Base-by-base conservation (phyloP, 2,888 invertebrate genomes). In the Meloe dianella region DNA sequence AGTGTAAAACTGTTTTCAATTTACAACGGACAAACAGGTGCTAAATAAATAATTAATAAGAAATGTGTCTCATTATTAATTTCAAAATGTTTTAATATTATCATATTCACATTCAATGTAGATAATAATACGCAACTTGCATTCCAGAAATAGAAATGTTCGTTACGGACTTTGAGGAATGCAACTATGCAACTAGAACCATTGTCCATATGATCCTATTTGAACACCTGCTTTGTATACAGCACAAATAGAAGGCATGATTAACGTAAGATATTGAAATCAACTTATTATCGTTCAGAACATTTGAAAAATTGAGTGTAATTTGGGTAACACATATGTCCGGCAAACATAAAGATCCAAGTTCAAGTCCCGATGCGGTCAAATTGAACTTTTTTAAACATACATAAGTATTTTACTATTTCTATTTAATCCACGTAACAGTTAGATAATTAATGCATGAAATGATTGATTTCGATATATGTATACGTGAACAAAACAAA, bases 131-230 rank as follows among this genome's bases (percentile, higher is more conserved):
- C 20, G 47, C 47, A 47, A 47, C 20, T 20, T 47, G 20, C 47
- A 20, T 47, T 47, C 20, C 10, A n/a, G 41, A 41, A 7, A 0
- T 41, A 17, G 9, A 22, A 27, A 4, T 27, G 47, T 47, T 47
- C 20, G 47, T 47, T 47, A 20, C 20, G 20, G 47, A 47, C 47
- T 47, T 20, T 20, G 20, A 47, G 47, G 47, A 47, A 47, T 47
- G 47, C 47, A 47, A 47, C 47, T 47, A 20, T 47, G 47, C 20
- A 47, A 47, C 47, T 47, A n/a, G 9, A 22, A 47, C n/a, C 47
- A 47, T 20, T 47, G 47, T 47, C 47, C 20, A 38, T 35, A 41
- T 41, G n/a, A 20, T 20, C 47, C 10, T 47, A 47, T 47, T 47
- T 10, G 20, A 47, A 20, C 47, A 47, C 47, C 47, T 47, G 47